phyloP scores from a whole-genome alignment of 2,888 invertebrate species.

The Microdon myrmicae region DNA sequence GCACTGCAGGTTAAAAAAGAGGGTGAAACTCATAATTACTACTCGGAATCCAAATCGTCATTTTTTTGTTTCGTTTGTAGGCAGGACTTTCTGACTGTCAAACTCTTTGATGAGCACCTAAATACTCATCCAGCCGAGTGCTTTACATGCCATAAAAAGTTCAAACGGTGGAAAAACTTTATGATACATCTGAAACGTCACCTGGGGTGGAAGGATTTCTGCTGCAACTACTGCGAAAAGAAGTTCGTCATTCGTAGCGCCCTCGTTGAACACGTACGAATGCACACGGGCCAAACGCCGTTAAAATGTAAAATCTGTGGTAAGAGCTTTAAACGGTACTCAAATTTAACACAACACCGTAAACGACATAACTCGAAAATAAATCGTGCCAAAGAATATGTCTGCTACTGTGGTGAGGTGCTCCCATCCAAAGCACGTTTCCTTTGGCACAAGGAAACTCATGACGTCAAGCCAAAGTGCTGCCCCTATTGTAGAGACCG shows the following conservation, averaged over 20 bases:
- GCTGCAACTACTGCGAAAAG: conserved; percentile 83
- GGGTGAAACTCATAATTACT: conserved; percentile 61
- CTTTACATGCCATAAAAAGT: conserved; percentile 82
- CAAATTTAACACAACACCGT: conserved; percentile 86
- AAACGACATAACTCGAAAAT: conserved; percentile 82
- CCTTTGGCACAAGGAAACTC: conserved; percentile 87
- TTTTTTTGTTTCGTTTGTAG: conserved; percentile 73
- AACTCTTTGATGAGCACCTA: conserved; percentile 78
- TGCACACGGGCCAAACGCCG: conserved; percentile 83
- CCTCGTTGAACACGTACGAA: conserved; percentile 82
- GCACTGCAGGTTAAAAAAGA: conserved; percentile 62
- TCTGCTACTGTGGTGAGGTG: conserved; percentile 83
- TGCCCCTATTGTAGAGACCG: conserved; percentile 88
- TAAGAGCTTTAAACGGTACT: conserved; percentile 83
- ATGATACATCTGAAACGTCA: conserved; percentile 84
- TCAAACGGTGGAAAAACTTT: conserved; percentile 78
- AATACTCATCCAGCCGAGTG: conserved; percentile 85
- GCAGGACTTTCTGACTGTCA: conserved; percentile 75
- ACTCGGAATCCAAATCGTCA: conserved; percentile 62
- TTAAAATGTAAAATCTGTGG: conserved; percentile 84
- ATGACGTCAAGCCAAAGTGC: conserved; percentile 83
- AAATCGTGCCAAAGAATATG: conserved; percentile 77
- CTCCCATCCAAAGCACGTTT: conserved; percentile 86
- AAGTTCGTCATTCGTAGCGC: conserved; percentile 85
- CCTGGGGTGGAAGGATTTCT: conserved; percentile 77